phyloP scores from a whole-genome alignment of 2,113 vertebrate species.

The Rana temporaria region DNA sequence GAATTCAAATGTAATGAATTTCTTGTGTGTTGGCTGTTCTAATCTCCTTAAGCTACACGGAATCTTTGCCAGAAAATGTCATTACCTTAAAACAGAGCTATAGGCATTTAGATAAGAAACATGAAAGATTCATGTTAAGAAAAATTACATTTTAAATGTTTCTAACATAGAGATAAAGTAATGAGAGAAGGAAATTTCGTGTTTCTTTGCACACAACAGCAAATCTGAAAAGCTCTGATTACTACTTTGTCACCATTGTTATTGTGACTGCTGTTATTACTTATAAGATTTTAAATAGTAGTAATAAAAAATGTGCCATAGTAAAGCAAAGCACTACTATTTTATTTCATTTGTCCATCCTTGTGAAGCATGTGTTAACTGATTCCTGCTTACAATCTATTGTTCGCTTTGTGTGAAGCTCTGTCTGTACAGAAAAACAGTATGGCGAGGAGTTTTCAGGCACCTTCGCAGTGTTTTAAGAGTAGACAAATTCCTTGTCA shows the following conservation, averaged over 20 bases:
- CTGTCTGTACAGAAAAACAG: too few relatives aligned
- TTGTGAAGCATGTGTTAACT: too few relatives aligned
- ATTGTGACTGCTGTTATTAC: too few relatives aligned
- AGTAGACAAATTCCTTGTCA: too few relatives aligned
- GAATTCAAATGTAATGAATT: constrained; percentile 47
- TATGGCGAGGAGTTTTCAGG: too few relatives aligned
- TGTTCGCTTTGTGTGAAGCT: too few relatives aligned
- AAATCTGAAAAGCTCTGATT: neutral
- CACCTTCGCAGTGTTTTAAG: too few relatives aligned
- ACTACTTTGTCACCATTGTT: neutral
- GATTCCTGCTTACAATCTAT: too few relatives aligned
- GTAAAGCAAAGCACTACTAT: too few relatives aligned
- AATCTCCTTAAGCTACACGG: constrained; percentile 47
- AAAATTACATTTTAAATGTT: constrained; percentile 30
- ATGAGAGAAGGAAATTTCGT: neutral
- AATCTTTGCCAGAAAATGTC: constrained; percentile 46
- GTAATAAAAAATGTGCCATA: too few relatives aligned
- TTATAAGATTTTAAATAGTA: too few relatives aligned
- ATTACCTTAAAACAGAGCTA: constrained; percentile 48
- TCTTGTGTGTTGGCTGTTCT: constrained; percentile 40
- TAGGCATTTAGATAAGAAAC: constrained; percentile 38
- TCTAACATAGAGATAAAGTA: constrained; percentile 1
- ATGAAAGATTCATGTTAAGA: constrained; percentile 46
- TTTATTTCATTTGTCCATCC: too few relatives aligned
- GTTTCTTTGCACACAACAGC: neutral